Percentiles rank a stretch among this genome's conserved stretches.
phyloP scores from a whole-genome alignment of 2,888 invertebrate species.

The Hemistola chrysoprasaria region DNA sequence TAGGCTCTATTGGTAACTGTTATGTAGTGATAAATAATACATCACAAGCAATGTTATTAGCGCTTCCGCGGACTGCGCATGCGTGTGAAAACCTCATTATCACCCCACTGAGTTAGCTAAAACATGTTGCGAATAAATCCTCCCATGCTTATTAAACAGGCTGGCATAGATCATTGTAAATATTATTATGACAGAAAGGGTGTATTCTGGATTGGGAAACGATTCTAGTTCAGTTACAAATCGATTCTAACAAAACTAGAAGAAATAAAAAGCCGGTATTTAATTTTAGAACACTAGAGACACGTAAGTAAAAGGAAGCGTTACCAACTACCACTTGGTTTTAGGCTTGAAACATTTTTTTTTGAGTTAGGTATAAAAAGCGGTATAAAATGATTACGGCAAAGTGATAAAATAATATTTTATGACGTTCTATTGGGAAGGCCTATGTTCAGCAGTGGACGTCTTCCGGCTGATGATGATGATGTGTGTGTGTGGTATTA shows the following conservation, averaged over 20 bases:
- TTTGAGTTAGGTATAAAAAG: too few species aligned
- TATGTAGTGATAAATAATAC: constrained; percentile 23
- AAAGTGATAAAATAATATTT: too few species aligned
- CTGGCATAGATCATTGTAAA: constrained; percentile 9
- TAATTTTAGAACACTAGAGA: too few species aligned
- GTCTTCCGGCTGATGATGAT: too few species aligned
- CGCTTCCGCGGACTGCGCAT: constrained; percentile 42
- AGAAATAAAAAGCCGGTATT: too few species aligned
- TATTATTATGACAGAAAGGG: background rate
- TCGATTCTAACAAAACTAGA: background rate
- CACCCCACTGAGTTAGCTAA: constrained; percentile 26
- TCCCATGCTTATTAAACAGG: constrained; percentile 7
- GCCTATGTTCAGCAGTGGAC: too few species aligned
- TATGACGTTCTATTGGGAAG: too few species aligned
- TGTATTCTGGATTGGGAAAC: constrained; percentile 1
- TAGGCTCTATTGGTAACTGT: constrained; percentile 14
- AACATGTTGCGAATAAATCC: constrained; percentile 15
- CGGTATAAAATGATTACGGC: too few species aligned
- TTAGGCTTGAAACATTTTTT: too few species aligned
- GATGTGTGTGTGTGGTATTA: too few species aligned
- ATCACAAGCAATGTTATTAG: constrained; percentile 39
- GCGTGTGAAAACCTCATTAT: constrained; percentile 49
- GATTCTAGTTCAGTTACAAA: background rate
- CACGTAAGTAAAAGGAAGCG: too few species aligned
- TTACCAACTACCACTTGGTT: too few species aligned